These are phyloP conservation scores for Phyllostomus discolor DNA, from an alignment of 2,113 vertebrate genomes.

Conservation along the genomic window DNA sequence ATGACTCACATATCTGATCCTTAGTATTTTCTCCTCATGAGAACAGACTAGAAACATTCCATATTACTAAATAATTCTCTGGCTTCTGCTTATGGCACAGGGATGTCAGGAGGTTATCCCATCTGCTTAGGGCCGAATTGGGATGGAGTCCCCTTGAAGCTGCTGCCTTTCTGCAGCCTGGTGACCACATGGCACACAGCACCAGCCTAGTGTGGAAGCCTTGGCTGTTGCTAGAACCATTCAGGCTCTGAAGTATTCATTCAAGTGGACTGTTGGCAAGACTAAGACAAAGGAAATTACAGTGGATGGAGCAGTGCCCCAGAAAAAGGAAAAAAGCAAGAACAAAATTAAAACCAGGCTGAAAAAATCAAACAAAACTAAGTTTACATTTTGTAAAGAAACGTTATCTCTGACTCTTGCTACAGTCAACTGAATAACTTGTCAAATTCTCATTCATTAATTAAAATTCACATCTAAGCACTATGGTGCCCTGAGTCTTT, in stretches of 20 bases:
- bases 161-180: neutral
- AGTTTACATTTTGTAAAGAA: neutral
- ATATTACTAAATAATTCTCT: neutral
- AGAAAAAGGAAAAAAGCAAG: neutral
- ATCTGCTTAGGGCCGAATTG: neutral
- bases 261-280: neutral
- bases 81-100: neutral
- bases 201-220: too few species aligned
- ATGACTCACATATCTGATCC: neutral
- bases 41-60: neutral
- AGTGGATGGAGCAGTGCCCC: neutral
- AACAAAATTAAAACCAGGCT: neutral
- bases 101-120: neutral
- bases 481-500: neutral
- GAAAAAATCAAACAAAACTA: neutral
- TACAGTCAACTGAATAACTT: neutral
- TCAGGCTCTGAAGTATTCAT: neutral
- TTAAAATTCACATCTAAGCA: neutral
- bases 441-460: neutral
- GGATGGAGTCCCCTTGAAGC: neutral
- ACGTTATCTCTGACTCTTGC: neutral
- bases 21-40: neutral
- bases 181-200: neutral
- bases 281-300: neutral
- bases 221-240: neutral